Base-by-base conservation (phyloP, 2,797 vertebrate species). In the Holocentrus rufus region DNA sequence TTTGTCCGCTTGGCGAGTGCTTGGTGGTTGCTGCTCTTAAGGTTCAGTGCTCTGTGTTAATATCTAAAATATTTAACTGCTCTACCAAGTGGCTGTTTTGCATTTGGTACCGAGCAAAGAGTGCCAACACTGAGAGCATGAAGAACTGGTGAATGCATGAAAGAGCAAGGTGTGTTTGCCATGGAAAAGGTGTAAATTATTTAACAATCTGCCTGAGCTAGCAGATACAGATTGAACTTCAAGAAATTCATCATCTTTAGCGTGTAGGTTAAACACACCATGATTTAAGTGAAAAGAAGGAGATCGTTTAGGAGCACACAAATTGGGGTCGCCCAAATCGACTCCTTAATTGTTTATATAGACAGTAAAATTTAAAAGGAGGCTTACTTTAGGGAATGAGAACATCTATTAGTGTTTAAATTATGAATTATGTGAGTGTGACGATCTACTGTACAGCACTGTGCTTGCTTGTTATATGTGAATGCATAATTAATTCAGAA, bases 341-440 rank as follows among this genome's bases (percentile, higher is more conserved):
- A 22, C 8, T 18, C 1, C 2, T 42, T 53, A 20, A 39, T 18
- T 18, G 22, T 39, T 18, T 11, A 25, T 22, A 10, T 1, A 60
- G 52, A 39, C 7, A 25, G 15, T 2, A 52, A 47, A 0, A 0
- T 74, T 73, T 36, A 61, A 79, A 22, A 7, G 18, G 55, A 65
- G n/a, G n/a, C 11, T 30, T 34, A 70, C 22, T 63, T 77, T 53
- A 68, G 25, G 46, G 14, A 79, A 75, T 47, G 25, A 73, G 52
- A 53, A 39, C 49, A 80, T 83, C 46, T 84, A 87, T 87, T 82
- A 83, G 46, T 11, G 27, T 83, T 83, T 90, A 65, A 89, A 89
- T 84, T 71, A 87, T 90, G 69, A 81, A 91, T 84, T 47, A 68
- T 72, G n/a, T 23, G 54, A 81, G 59, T 58, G 71, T 82, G 57